Conservation (phyloP, 2,113 vertebrate genomes). For the Neogobius melanostomus region DNA sequence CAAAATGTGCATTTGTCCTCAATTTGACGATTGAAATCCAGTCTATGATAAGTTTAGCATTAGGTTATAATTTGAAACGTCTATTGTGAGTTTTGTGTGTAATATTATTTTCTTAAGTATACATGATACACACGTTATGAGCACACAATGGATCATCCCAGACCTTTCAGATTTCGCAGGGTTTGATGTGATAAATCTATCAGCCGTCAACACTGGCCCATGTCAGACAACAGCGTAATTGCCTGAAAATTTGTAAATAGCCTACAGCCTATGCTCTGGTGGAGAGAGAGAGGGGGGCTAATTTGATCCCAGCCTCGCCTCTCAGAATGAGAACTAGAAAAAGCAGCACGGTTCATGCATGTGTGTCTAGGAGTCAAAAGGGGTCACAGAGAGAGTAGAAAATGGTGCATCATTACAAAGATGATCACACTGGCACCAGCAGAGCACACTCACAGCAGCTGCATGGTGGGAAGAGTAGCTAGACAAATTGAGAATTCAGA, state of each 20-base stretch:
- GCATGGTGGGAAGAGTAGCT: neutral
- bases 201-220: slow-evolving; percentile 23
- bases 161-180: slow-evolving; percentile 19
- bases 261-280: slow-evolving; percentile 22
- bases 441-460: slow-evolving; percentile 19
- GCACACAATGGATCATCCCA: slow-evolving; percentile 6
- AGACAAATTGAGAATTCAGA: no score
- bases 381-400: neutral
- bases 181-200: slow-evolving; percentile 22
- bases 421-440: slow-evolving; percentile 44
- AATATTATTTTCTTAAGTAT: no score
- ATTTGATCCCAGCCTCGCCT: slow-evolving; percentile 42
- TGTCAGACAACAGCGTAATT: slow-evolving; percentile 51
- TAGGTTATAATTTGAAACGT: no score
- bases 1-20: neutral
- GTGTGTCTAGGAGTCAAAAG: neutral
- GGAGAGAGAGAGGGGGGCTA: slow-evolving; percentile 30
- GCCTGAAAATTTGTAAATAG: slow-evolving; percentile 52
- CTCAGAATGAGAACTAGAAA: slow-evolving; percentile 36
- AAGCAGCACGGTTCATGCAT: slow-evolving; percentile 22
- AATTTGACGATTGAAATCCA: no score
- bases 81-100: neutral
- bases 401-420: slow-evolving; percentile 39
- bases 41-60: no score
- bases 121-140: neutral